These are phyloP conservation scores for Enteromius thamalakanensis DNA, from an alignment of 2,797 vertebrate species.

Conservation along the genomic window DNA sequence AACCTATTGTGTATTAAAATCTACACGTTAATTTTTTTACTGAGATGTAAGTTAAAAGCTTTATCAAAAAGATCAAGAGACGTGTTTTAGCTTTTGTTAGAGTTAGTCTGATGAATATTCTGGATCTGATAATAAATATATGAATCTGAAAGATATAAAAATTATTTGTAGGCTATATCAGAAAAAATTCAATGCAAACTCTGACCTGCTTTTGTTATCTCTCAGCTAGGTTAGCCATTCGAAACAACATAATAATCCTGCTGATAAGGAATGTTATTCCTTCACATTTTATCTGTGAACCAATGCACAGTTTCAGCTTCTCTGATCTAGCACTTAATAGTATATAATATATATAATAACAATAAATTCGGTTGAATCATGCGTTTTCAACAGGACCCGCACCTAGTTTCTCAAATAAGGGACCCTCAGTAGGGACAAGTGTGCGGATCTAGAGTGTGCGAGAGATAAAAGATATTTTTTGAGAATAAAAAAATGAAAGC, in stretches of 20 bases:
- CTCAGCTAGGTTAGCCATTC: slow-evolving; percentile 17
- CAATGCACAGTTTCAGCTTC: neutral
- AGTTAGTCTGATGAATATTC: neutral
- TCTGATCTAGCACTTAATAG: neutral
- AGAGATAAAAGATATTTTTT: neutral
- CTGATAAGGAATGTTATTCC: neutral
- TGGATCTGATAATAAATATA: neutral
- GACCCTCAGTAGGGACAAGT: neutral
- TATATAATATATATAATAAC: neutral
- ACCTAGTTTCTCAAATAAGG: neutral
- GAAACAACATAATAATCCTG: neutral
- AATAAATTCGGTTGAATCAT: neutral
- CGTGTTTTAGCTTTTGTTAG: neutral
- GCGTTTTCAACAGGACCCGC: neutral
- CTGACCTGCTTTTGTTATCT: neutral
- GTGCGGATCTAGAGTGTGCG: neutral
- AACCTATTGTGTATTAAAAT: neutral
- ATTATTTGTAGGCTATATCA: too few relatives aligned
- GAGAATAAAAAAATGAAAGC: neutral
- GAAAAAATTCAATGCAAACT: neutral
- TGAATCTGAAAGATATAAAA: neutral
- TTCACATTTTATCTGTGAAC: neutral
- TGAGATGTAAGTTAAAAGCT: neutral
- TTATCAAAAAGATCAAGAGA: neutral
- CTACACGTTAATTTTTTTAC: neutral